Evolutionary conservation across 53 echinoderm and acorn worm species (phyloP).

Genomic region (Arbacia lixula): DNA sequence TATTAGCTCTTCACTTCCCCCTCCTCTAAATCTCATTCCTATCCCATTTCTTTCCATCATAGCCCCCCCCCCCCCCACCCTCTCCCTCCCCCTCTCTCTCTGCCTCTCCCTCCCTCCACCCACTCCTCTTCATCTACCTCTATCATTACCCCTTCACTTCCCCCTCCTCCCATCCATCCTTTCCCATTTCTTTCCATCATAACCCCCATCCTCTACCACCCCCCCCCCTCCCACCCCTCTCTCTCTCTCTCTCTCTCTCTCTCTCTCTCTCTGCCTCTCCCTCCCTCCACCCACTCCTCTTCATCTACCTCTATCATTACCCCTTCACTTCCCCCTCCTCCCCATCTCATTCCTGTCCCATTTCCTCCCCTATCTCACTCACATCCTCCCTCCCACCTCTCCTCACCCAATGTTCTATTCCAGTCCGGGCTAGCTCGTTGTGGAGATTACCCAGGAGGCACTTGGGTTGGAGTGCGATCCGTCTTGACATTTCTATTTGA

Average conservation of each 20-base stretch:
- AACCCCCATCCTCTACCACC: neutral
- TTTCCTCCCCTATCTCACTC: neutral
- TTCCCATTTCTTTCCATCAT: neutral
- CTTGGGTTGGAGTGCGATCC: neutral
- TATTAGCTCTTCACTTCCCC: neutral
- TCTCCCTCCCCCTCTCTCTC: neutral
- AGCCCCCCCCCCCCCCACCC: neutral
- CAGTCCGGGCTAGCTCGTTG: no score
- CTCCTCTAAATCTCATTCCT: neutral
- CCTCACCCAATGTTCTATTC: no score
- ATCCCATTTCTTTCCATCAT: neutral
- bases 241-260: neutral
- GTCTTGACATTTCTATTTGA: constrained; percentile 31
- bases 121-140: neutral
- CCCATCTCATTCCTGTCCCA: constrained; percentile 1
- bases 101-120: neutral
- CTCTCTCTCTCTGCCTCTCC: neutral
- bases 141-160: neutral
- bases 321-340: neutral
- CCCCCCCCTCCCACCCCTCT: neutral
- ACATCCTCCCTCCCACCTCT: neutral
- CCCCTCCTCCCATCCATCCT: neutral
- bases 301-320: neutral
- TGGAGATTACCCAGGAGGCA: neutral
- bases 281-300: neutral